Evolutionary conservation across 2,113 vertebrate species (phyloP).

Genomic region (Arenaria interpres): DNA sequence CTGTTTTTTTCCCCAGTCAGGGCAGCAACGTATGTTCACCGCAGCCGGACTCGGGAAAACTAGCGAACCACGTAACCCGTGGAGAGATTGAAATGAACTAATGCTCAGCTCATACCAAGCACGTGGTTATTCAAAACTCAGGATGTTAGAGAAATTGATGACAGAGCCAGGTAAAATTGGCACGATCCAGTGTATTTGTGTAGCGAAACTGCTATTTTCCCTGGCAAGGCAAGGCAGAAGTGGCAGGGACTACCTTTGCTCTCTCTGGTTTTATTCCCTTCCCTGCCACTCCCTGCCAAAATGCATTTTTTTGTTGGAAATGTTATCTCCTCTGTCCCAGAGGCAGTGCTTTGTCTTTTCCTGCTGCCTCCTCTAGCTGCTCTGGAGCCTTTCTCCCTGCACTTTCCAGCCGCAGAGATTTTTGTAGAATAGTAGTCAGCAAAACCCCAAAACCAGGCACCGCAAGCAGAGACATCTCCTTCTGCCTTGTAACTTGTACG

Average conservation of each 20-base stretch:
- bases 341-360: accelerated
- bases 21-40: background rate
- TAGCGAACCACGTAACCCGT: background rate
- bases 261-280: background rate
- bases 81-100: background rate
- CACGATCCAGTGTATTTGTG: background rate
- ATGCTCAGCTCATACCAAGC: background rate
- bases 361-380: background rate
- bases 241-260: background rate
- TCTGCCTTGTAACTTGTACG: accelerated
- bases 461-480: background rate
- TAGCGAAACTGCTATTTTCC: background rate
- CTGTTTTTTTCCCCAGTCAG: background rate
- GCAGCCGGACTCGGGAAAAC: background rate
- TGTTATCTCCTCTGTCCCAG: background rate
- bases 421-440: background rate
- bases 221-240: background rate
- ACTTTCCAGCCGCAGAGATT: background rate
- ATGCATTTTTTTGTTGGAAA: background rate
- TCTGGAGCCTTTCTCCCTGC: background rate
- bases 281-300: background rate
- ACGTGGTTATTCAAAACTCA: background rate
- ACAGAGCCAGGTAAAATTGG: background rate
- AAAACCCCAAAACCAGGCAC: background rate
- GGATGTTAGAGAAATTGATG: background rate